Conservation (phyloP, 2,888 invertebrate species). For the Mythimna ferrago region DNA sequence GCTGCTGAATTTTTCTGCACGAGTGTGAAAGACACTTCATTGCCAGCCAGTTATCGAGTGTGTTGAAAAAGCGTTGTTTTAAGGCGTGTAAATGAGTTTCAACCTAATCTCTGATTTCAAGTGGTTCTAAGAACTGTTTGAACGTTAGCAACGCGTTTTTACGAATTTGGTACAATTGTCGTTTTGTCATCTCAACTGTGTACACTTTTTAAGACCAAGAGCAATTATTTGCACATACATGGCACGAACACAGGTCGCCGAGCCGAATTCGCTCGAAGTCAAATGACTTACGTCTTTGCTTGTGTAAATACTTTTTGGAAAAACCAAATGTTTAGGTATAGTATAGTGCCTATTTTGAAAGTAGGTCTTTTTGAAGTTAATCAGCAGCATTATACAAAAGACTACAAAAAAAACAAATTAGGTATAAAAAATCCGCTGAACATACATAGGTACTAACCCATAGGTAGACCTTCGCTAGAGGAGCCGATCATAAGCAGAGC, state of each 20-base stretch:
- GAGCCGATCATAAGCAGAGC: too few relatives aligned
- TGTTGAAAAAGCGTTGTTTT: too few relatives aligned
- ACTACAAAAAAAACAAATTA: too few relatives aligned
- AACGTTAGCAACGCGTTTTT: neutral
- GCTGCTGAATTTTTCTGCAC: too few relatives aligned
- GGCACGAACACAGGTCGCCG: neutral
- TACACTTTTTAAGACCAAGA: neutral
- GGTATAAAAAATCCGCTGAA: too few relatives aligned
- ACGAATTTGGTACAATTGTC: neutral
- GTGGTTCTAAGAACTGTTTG: neutral
- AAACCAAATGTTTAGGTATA: neutral
- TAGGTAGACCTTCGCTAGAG: too few relatives aligned
- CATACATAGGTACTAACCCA: too few relatives aligned
- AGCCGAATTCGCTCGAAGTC: neutral
- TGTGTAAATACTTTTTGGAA: neutral
- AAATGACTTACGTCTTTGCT: neutral
- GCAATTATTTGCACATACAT: neutral
- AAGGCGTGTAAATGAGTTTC: neutral
- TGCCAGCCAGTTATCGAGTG: too few relatives aligned
- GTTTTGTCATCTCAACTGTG: neutral
- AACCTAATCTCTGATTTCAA: neutral
- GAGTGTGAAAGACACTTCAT: too few relatives aligned
- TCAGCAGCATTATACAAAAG: neutral
- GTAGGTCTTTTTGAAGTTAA: neutral
- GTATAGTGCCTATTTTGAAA: neutral